Evolutionary conservation across 2,113 vertebrate genomes (phyloP).

Genomic region (Xyrauchen texanus): DNA sequence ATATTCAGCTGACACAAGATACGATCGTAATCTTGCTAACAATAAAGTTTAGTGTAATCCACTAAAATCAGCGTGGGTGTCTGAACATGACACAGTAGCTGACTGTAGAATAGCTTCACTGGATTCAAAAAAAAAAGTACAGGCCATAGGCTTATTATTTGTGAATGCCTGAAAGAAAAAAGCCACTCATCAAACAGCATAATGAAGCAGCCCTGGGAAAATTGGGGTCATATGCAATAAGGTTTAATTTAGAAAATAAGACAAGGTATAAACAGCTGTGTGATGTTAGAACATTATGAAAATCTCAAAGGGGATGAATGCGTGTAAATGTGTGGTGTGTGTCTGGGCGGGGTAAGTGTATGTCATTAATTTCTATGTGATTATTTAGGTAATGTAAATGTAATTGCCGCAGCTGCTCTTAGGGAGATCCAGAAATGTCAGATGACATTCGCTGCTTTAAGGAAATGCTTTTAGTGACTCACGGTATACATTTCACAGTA

Average conservation of each 20-base stretch:
- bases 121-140: no score
- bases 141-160: background rate
- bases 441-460: background rate
- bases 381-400: conserved; percentile 33
- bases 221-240: conserved; percentile 60
- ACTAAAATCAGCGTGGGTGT: background rate
- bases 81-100: background rate
- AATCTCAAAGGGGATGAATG: conserved; percentile 50
- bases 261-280: conserved; percentile 48
- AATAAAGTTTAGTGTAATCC: background rate
- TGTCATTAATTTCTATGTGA: conserved; percentile 26
- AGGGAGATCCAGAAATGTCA: conserved; percentile 1
- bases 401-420: conserved; percentile 27
- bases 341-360: background rate
- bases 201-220: conserved; percentile 63
- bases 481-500: background rate
- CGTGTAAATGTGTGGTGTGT: background rate
- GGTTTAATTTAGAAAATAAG: conserved; percentile 53
- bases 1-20: background rate
- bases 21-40: background rate
- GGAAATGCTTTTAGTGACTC: background rate
- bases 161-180: conserved; percentile 3
- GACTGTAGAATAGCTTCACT: background rate
- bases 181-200: conserved; percentile 65
- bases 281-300: conserved; percentile 52